phyloP scores from a whole-genome alignment of 1,140 invertebrate species.

The Tetramorium alpestre region DNA sequence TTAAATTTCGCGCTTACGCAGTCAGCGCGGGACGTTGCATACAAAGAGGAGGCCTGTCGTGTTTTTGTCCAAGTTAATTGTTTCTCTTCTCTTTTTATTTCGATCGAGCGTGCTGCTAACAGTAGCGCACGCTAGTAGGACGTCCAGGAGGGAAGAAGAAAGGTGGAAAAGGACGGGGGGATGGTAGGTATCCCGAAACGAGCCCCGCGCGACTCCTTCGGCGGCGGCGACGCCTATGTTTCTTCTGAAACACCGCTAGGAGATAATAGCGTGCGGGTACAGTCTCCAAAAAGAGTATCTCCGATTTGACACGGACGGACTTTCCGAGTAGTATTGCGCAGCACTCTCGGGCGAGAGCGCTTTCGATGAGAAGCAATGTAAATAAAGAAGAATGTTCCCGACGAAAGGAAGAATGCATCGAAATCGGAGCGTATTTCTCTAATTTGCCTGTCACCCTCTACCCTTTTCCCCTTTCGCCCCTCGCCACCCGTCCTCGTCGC shows the following conservation, averaged over 20 bases:
- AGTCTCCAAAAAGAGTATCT: constrained; percentile 78
- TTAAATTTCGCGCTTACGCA: constrained; percentile 17
- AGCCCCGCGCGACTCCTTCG: background rate
- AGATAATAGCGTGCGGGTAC: constrained; percentile 83
- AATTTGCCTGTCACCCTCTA: constrained; percentile 20
- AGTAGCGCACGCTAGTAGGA: constrained; percentile 16
- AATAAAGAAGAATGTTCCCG: constrained; percentile 2
- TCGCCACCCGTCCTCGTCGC: background rate
- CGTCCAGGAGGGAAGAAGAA: background rate
- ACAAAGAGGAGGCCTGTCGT: constrained; percentile 8
- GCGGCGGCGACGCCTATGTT: constrained; percentile 80
- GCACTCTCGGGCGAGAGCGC: background rate
- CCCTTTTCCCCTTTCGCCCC: background rate
- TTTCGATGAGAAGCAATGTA: background rate
- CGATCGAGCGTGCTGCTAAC: constrained; percentile 12
- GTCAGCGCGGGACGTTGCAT: background rate
- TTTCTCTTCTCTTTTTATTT: constrained; percentile 24
- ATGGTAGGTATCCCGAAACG: background rate
- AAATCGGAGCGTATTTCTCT: constrained; percentile 54
- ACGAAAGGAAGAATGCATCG: constrained; percentile 6
- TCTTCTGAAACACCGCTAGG: constrained; percentile 83
- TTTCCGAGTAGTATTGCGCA: constrained; percentile 52
- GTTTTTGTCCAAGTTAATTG: constrained; percentile 43
- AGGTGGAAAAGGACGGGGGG: background rate
- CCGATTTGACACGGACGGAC: constrained; percentile 60